Percentiles rank a stretch among this genome's conserved stretches.
phyloP scores from a whole-genome alignment of 2,888 invertebrate species.

The Petrophora chlorosata region DNA sequence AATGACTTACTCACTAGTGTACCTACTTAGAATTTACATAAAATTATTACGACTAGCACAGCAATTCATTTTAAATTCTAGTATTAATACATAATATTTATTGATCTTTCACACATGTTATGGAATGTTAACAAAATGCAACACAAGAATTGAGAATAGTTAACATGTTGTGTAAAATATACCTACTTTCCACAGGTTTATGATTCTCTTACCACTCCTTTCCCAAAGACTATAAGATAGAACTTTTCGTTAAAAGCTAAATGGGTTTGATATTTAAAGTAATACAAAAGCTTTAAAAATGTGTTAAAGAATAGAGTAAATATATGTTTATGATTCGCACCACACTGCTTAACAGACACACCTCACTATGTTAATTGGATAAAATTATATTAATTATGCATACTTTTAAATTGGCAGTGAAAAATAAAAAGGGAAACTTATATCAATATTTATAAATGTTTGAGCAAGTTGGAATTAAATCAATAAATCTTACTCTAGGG shows the following conservation, averaged over 20 bases:
- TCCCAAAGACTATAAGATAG: neutral
- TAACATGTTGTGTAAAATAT: neutral
- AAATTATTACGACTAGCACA: conserved; percentile 33
- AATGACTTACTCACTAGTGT: conserved; percentile 23
- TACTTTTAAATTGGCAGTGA: conserved; percentile 53
- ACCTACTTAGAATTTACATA: conserved; percentile 20
- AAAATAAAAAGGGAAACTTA: conserved; percentile 61
- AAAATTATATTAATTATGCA: conserved; percentile 12
- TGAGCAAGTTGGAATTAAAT: conserved; percentile 82
- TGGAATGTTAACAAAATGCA: conserved; percentile 3
- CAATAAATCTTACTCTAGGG: conserved; percentile 79
- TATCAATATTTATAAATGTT: conserved; percentile 59
- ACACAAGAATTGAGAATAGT: neutral
- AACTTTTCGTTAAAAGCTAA: neutral
- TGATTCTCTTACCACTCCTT: conserved; percentile 6
- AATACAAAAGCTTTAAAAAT: neutral
- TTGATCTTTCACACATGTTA: conserved; percentile 25
- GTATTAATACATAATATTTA: conserved; percentile 21
- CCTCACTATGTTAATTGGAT: conserved; percentile 12
- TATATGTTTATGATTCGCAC: conserved; percentile 5
- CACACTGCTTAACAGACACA: conserved; percentile 5
- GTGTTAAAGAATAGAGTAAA: neutral
- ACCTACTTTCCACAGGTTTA: conserved; percentile 15
- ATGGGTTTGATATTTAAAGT: neutral
- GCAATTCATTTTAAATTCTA: conserved; percentile 28